These are phyloP conservation scores for Trichonephila clavipes DNA, from an alignment of 1,140 invertebrate genomes.

Conservation along the genomic window DNA sequence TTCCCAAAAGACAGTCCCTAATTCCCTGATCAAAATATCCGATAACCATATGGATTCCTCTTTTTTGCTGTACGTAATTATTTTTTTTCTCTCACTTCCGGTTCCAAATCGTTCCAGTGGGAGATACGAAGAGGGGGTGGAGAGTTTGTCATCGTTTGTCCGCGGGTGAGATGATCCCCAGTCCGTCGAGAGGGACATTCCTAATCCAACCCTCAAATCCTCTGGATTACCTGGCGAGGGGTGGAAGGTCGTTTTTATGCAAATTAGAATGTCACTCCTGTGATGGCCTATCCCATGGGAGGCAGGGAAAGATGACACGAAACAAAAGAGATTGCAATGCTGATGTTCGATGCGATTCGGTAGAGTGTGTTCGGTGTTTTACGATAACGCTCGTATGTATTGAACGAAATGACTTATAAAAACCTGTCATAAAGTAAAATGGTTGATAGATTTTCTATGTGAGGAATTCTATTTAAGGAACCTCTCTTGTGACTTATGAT, in stretches of 20 bases:
- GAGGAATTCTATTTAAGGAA: too few species aligned
- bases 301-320: not conserved
- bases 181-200: slow-evolving; percentile 11
- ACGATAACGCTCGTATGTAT: too few species aligned
- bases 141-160: slow-evolving; percentile 73
- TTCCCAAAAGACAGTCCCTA: too few species aligned
- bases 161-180: slow-evolving; percentile 67
- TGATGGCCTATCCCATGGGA: slow-evolving; percentile 5
- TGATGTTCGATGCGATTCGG: not conserved
- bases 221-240: slow-evolving; percentile 60
- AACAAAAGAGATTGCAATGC: not conserved
- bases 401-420: too few species aligned
- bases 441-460: too few species aligned
- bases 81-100: not conserved
- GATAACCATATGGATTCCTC: too few species aligned
- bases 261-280: slow-evolving; percentile 63
- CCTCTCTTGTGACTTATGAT: too few species aligned
- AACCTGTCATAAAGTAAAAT: too few species aligned
- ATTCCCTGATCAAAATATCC: too few species aligned
- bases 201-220: slow-evolving; percentile 70
- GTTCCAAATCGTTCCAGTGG: not conserved
- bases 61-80: not conserved
- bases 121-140: not conserved
- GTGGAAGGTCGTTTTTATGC: slow-evolving; percentile 72
- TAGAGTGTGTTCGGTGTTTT: not conserved